Percentiles rank a stretch among this genome's conserved stretches.
Conservation (phyloP, 2,113 vertebrate genomes). For the Piprites chloris region DNA sequence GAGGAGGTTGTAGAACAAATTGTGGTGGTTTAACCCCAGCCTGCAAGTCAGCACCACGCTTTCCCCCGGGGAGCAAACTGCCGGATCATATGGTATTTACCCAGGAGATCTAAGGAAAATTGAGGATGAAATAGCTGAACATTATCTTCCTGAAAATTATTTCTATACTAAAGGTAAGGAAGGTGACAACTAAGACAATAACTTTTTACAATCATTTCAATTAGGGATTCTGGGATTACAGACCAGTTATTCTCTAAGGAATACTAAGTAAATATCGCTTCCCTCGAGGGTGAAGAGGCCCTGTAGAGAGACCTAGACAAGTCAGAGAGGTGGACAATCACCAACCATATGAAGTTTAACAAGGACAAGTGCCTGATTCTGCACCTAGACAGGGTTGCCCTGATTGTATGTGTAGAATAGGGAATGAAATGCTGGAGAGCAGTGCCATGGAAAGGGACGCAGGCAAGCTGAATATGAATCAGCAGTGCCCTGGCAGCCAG, state of each 20-base stretch:
- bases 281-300: rapidly evolving
- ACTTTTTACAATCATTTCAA: not conserved
- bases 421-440: not conserved
- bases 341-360: not conserved
- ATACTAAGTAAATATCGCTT: rapidly evolving
- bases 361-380: not conserved
- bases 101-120: not conserved
- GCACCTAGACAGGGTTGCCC: too few relatives aligned
- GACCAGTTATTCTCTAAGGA: not conserved
- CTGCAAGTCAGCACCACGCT: not conserved
- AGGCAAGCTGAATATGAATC: not conserved
- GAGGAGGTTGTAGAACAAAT: constrained; percentile 38
- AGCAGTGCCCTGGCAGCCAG: not conserved
- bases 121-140: constrained; percentile 11
- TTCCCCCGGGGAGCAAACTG: not conserved
- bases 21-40: not conserved
- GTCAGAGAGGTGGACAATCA: not conserved
- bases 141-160: not conserved
- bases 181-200: not conserved
- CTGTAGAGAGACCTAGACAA: not conserved
- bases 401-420: not conserved
- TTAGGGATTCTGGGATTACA: not conserved
- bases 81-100: constrained; percentile 22
- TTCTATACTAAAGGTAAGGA: not conserved
- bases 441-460: not conserved